Base-by-base conservation (phyloP, 2,888 invertebrate genomes). In the Amphipyra berbera region DNA sequence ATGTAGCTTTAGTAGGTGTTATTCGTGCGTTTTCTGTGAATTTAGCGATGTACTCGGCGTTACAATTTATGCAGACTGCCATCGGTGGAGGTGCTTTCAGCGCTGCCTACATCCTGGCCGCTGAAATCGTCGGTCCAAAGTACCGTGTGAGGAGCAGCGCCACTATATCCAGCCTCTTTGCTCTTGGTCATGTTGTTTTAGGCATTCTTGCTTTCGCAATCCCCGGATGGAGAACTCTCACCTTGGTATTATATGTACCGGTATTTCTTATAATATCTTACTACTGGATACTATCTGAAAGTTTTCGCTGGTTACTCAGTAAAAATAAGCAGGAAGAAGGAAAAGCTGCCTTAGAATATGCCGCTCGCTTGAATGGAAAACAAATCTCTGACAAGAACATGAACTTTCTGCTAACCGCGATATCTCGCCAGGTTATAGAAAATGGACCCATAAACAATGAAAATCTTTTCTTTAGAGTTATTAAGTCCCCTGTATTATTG, bases 121-220 rank as follows among this genome's bases (percentile, higher is more conserved):
- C 97, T 75, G 98, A 98, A 91, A 90, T 97, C 76, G 97, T 97
- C 12, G 97, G 97, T 0, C 96, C 97, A 15, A 96, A 95, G 72
- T 96, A 96, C 58, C 95, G 98, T 38, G 97, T 97, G 1, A 89
- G 97, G 44, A 96, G 96, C 13, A 96, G 97, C 64, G 96, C 97
- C 37, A 91, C 96, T 46, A 95, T 97, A 68, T 96, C 97, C 40
- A 96, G 96, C 52, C 96, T 96, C 82, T 98, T 97, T 83, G 96
- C 97, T 4, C 72, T 96, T 8, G 97, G 97, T 0, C 97, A 97
- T 92, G 95, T 96, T 44, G 73, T 96, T 7, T 88, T 97, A 42
- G 97, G 97, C 7, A 82, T 96, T 44, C 88, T 96, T 6, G 97
- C 98, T 6, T 97, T 96, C 91, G 92, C 94, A 59, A 92, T 96